Base-by-base conservation (phyloP, 2,888 invertebrate genomes). In the Patella ulyssiponensis region DNA sequence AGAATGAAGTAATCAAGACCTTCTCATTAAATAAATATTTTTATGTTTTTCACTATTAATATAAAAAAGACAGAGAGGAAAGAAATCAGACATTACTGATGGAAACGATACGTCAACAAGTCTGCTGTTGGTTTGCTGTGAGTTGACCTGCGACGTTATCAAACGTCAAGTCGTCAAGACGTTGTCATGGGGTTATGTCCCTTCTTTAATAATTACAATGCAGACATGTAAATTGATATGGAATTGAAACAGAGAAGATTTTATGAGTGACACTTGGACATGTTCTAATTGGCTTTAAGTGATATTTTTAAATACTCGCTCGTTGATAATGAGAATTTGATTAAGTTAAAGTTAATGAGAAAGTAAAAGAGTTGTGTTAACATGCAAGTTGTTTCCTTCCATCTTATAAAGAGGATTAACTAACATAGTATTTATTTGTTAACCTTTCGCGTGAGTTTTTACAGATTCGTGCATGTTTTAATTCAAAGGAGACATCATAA, bases 141-240 rank as follows among this genome's bases (percentile, higher is more conserved):
- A 64, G 64, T 64, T 64, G 64, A 64, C 64, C 64, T 64, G 15
- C 11, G 64, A 23, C 64, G 64, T 64, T 64, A 64, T 23, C 23
- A 20, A 64, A 64, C 64, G 64, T 23, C 64, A 23, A 64, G 64
- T 23, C 64, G 64, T 64, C 20, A 64, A 12, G 64, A 64, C 64
- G 23, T 23, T 64, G 64, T 64, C 64, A 20, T 64, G 64, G 64
- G 64, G 64, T 64, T 64, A 64, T 64, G 64, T 64, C 64, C 64
- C 64, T 64, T 64, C 44, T 64, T 23, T 23, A 64, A 64, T 64
- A 64, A 64, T 64, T 23, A 64, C 23, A 23, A 23, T 15, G 23
- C 20, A 64, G 23, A 23, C 64, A 64, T 64, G 64, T 64, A 64
- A 64, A 64, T 64, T 64, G 64, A 64, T 64, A 64, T 64, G 64